phyloP scores from a whole-genome alignment of 2,797 vertebrate genomes.

The Neostethus bicornis region DNA sequence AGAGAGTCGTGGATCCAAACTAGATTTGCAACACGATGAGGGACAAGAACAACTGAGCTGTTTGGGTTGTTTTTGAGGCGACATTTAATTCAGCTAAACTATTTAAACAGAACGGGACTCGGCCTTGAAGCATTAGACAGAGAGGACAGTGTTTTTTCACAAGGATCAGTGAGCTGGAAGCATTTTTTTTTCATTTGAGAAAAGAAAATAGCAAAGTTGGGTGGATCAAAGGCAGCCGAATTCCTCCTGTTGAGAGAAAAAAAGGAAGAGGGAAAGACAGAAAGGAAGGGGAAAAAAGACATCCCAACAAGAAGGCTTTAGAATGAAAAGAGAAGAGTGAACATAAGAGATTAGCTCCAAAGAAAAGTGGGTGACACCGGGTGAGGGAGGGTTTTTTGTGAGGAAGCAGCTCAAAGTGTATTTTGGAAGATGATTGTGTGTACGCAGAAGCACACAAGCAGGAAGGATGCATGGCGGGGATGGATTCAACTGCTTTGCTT shows the following conservation, averaged over 20 bases:
- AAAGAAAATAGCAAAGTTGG: conserved; percentile 63
- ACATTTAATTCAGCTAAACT: conserved; percentile 29
- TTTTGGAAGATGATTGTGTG: neutral
- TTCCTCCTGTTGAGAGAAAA: conserved; percentile 63
- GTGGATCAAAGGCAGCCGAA: conserved; percentile 73
- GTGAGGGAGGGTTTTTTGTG: conserved; percentile 49
- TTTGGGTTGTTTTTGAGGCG: conserved; percentile 28
- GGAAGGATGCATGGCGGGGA: conserved; percentile 53
- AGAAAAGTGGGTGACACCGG: conserved; percentile 62
- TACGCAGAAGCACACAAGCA: conserved; percentile 36
- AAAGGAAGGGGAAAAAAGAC: conserved; percentile 29
- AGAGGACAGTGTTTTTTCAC: conserved; percentile 43
- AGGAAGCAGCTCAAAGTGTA: conserved; percentile 57
- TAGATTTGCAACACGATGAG: conserved; percentile 13
- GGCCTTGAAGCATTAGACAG: conserved; percentile 42
- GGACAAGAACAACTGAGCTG: neutral
- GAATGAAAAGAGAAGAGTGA: conserved; percentile 63
- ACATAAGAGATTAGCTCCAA: conserved; percentile 70
- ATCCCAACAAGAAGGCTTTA: conserved; percentile 63
- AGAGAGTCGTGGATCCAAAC: conserved; percentile 36
- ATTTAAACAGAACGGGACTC: conserved; percentile 35
- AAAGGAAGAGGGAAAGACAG: conserved; percentile 41
- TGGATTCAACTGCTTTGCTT: conserved; percentile 74
- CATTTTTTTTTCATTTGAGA: conserved; percentile 40
- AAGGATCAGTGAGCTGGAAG: conserved; percentile 64